Conservation (phyloP, 2,797 vertebrate genomes). For the Sebastes baramenuke region DNA sequence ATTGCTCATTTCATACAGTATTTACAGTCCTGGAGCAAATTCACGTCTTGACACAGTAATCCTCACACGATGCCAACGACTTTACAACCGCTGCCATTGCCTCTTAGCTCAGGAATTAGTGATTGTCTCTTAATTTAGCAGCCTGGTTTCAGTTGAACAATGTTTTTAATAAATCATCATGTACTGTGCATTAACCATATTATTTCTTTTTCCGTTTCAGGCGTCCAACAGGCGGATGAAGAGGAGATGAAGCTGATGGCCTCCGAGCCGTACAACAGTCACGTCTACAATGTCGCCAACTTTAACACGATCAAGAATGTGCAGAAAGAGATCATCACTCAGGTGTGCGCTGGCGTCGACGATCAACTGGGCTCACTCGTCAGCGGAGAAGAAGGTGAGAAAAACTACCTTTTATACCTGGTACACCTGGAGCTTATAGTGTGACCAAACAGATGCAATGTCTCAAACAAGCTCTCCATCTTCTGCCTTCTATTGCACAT, state of each 20-base stretch:
- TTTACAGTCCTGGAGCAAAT: conserved; percentile 35
- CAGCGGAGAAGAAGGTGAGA: conserved; percentile 94
- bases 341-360: conserved; percentile 90
- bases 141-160: not conserved
- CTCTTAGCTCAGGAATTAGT: conserved; percentile 20
- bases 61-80: conserved; percentile 17
- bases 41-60: conserved; percentile 24
- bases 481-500: not conserved
- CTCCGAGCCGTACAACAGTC: conserved; percentile 86
- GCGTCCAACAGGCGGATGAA: conserved; percentile 90
- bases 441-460: no score
- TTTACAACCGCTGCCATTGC: conserved; percentile 41
- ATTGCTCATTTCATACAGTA: conserved; percentile 30
- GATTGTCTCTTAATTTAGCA: conserved; percentile 19
- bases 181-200: not conserved
- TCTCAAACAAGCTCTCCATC: not conserved
- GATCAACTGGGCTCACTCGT: conserved; percentile 89
- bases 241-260: conserved; percentile 91
- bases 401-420: not conserved
- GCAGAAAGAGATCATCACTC: conserved; percentile 87
- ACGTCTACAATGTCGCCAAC: conserved; percentile 87
- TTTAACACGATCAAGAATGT: conserved; percentile 88
- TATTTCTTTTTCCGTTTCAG: conserved; percentile 65
- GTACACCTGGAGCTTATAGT: not conserved
- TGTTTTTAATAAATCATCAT: not conserved